Evolutionary conservation across 2,113 vertebrate genomes (phyloP).

Genomic region (Anoura caudifer): DNA sequence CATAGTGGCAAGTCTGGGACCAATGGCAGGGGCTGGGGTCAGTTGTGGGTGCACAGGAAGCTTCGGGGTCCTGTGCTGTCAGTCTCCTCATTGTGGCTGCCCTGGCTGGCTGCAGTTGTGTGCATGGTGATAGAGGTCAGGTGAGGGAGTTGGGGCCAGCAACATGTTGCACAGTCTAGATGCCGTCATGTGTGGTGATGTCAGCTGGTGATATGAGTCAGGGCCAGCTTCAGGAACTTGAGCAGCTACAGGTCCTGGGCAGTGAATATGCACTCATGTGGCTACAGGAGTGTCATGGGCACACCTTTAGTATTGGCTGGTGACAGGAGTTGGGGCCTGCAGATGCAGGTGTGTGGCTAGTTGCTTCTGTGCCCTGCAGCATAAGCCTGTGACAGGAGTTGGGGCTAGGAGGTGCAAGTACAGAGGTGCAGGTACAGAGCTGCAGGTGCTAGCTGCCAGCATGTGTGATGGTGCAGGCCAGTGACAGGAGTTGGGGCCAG

Average conservation of each 20-base stretch:
- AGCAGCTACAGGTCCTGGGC: not conserved
- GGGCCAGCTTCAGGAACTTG: not conserved
- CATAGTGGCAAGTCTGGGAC: not conserved
- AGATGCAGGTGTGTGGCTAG: not conserved
- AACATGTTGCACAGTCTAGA: not conserved
- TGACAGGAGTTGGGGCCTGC: not conserved
- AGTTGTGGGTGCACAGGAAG: not conserved
- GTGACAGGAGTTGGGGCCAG: not conserved
- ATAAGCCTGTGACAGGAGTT: not conserved
- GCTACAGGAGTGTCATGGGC: not conserved
- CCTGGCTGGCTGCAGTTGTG: not conserved
- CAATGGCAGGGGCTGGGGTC: not conserved
- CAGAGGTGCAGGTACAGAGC: not conserved
- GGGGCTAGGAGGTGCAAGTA: not conserved
- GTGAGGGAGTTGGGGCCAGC: not conserved
- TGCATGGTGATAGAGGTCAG: not conserved
- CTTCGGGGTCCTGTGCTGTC: not conserved
- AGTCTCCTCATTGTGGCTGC: not conserved
- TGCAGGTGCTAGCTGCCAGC: not conserved
- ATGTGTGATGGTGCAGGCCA: not conserved
- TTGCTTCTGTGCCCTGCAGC: not conserved
- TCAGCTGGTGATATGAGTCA: not conserved
- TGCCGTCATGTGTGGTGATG: not conserved
- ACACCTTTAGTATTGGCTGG: not conserved
- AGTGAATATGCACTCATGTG: not conserved